Evolutionary conservation across 2,113 vertebrate species (phyloP), one percentile per base, ranked within the genome.

Genomic region (Tychaedon coryphoeus): DNA sequence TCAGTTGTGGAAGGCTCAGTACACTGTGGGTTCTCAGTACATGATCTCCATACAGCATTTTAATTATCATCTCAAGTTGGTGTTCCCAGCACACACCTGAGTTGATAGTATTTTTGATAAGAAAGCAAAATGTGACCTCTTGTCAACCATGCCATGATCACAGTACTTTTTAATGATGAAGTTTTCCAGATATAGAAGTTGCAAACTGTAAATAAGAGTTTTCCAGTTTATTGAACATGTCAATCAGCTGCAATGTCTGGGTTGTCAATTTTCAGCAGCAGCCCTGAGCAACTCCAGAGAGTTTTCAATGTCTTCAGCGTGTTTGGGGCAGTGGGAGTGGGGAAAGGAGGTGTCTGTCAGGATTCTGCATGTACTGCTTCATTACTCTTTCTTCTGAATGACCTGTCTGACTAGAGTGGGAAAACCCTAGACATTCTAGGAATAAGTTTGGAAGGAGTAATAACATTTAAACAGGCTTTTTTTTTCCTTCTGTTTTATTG

Each of bases 241-340:
- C 19, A 28, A 0, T 80, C 28, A 80, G 0, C 25, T 89, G 29
- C 43, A 19, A 0, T 42, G 13, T 67, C 34, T 36, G n/a, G 28
- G 34, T 28, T 61, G 14, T 23, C 5, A 9, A 5, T 66, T 57
- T 87, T 34, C 38, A 74, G 47, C 14, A 48, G 34, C 19, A 62
- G 34, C 20, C 42, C 42, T 74, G 51, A 90, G 42, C 29, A 77
- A 23, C 9, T 69, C 12, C 10, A 43, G 38, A 78, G 47, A 60
- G 34, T 48, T 71, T 80, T 48, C 33, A 8, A 0, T 70, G 12
- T 38, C 50, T 79, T 22, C 26, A 42, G 6, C 0, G 0, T n/a
- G 4, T 47, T 40, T 22, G 9, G 47, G 18, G 19, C 4, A 14
- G 53, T 51, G 6, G 9, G 23, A 31, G 8, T 16, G 8, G 17